These are phyloP conservation scores for Scolopax mira DNA, from an alignment of 2,113 vertebrate species.

Conservation along the genomic window DNA sequence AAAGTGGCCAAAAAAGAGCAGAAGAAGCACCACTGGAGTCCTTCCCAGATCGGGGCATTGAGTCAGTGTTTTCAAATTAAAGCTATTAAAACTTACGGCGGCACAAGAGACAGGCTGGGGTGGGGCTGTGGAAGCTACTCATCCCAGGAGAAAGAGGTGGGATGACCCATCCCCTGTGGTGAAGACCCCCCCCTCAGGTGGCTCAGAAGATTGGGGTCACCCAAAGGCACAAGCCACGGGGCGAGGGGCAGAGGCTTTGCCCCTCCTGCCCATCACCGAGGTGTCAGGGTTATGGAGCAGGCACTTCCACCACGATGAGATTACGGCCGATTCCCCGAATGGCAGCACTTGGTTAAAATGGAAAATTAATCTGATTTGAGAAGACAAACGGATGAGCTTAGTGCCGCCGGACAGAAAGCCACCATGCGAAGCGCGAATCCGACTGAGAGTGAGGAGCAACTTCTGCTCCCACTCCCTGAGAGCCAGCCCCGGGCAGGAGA, in stretches of 20 bases:
- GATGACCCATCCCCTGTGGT: accelerated
- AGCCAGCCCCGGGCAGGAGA: not conserved
- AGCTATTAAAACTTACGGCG: not conserved
- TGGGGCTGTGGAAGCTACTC: accelerated
- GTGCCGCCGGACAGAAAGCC: not conserved
- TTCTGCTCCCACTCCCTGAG: accelerated
- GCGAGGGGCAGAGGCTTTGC: not conserved
- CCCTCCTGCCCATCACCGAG: not conserved
- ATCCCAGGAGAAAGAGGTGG: not conserved
- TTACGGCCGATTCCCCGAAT: not conserved
- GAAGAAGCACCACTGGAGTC: not conserved
- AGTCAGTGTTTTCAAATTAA: too few relatives aligned
- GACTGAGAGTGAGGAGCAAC: not conserved
- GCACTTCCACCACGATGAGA: not conserved
- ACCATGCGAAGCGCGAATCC: accelerated
- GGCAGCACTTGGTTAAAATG: not conserved
- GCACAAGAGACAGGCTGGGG: not conserved
- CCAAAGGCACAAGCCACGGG: accelerated
- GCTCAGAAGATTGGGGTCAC: not conserved
- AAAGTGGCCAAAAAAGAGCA: not conserved
- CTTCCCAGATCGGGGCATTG: too few relatives aligned
- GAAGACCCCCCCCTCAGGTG: not conserved
- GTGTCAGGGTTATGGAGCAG: not conserved
- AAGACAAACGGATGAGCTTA: not conserved
- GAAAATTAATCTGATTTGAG: constrained; percentile 4